Percentiles rank a stretch among this genome's conserved stretches.
Conservation (phyloP, 2,113 vertebrate species). For the Struthidea cinerea region DNA sequence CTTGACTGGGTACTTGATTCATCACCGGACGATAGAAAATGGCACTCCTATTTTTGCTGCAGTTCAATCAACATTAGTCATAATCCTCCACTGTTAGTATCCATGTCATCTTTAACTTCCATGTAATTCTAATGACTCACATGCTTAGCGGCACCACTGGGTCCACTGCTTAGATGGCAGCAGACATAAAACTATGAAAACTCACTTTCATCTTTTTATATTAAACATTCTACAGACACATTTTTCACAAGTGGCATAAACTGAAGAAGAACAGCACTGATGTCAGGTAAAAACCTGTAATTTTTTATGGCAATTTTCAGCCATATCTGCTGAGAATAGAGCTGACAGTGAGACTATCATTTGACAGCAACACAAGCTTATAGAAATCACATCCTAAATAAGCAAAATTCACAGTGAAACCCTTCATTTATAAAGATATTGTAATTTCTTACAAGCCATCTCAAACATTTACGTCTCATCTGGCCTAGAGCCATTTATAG, state of each 20-base stretch:
- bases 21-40: rapidly evolving
- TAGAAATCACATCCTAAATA: not conserved
- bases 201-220: not conserved
- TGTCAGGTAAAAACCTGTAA: not conserved
- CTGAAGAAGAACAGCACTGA: not conserved
- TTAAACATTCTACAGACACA: not conserved
- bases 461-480: not conserved
- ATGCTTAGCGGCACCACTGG: not conserved
- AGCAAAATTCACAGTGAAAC: not conserved
- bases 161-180: not conserved
- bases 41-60: not conserved
- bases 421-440: not conserved
- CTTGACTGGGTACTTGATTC: not conserved
- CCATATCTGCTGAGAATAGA: not conserved
- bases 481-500: not conserved
- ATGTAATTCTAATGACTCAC: not conserved
- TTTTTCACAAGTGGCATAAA: not conserved
- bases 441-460: not conserved
- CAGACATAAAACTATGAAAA: not conserved
- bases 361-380: not conserved
- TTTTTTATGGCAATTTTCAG: not conserved
- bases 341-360: not conserved
- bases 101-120: not conserved
- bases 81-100: not conserved
- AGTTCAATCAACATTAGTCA: not conserved